These are phyloP conservation scores for Mustela nigripes DNA, from an alignment of 2,113 vertebrate genomes.

Conservation along the genomic window DNA sequence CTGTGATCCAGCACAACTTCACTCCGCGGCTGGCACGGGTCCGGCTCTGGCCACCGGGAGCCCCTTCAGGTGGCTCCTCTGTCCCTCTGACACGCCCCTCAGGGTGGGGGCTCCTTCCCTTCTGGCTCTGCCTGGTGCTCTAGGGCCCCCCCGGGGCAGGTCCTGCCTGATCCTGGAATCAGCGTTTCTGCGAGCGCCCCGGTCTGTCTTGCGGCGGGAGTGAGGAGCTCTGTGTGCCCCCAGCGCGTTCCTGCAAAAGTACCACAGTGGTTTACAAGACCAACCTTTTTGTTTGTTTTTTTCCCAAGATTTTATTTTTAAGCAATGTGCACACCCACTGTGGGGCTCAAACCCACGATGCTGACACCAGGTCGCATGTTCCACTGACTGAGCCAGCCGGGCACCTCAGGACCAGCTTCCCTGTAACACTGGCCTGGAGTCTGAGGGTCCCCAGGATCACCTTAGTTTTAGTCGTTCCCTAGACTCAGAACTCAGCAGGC, in stretches of 20 bases:
- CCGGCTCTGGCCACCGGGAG: rapidly evolving
- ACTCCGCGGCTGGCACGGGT: background rate
- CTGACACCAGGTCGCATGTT: background rate
- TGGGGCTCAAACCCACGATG: background rate
- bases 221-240: background rate
- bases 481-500: background rate
- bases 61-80: background rate
- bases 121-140: no score
- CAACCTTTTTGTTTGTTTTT: background rate
- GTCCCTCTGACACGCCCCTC: no score
- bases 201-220: background rate
- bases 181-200: background rate
- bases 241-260: background rate
- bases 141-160: no score
- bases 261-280: rapidly evolving
- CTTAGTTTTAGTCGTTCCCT: background rate
- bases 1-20: rapidly evolving
- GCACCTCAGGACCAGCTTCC: rapidly evolving
- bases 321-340: background rate
- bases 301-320: background rate
- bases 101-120: background rate
- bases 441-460: background rate
- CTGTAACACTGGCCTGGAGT: background rate
- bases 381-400: background rate
- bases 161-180: background rate